Conservation (phyloP, 1,140 invertebrate genomes). For the Goniozus legneri region DNA sequence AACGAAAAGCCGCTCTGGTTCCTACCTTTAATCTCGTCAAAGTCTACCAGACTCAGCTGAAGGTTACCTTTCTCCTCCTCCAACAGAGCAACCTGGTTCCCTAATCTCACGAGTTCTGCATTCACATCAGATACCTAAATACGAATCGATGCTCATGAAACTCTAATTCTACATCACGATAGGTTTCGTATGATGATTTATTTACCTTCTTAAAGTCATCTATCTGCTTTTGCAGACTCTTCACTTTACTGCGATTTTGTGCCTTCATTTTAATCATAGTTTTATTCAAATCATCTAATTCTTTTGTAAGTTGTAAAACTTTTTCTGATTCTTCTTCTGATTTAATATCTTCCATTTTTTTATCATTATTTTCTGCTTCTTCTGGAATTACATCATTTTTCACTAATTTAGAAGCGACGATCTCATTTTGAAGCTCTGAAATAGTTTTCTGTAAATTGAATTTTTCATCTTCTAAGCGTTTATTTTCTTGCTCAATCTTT, state of each 20-base stretch:
- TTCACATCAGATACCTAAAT: slow-evolving; percentile 60
- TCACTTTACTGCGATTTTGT: slow-evolving; percentile 75
- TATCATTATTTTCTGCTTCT: slow-evolving; percentile 36
- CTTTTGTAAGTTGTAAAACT: slow-evolving; percentile 61
- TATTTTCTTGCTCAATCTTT: slow-evolving; percentile 36
- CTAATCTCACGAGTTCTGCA: slow-evolving; percentile 67
- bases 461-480: slow-evolving; percentile 40
- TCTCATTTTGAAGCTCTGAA: slow-evolving; percentile 40
- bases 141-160: not conserved
- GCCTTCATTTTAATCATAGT: slow-evolving; percentile 82
- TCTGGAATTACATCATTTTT: slow-evolving; percentile 33
- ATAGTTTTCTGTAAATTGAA: slow-evolving; percentile 41
- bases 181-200: too few species aligned
- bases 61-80: slow-evolving; percentile 90
- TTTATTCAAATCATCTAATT: slow-evolving; percentile 73
- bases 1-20: slow-evolving; percentile 49
- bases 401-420: slow-evolving; percentile 34
- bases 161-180: not conserved
- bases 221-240: slow-evolving; percentile 78
- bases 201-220: slow-evolving; percentile 69
- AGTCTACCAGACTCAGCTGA: slow-evolving; percentile 76
- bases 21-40: slow-evolving; percentile 73
- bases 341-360: slow-evolving; percentile 17
- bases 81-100: slow-evolving; percentile 75
- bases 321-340: slow-evolving; percentile 51